Base-by-base conservation (phyloP, 2,888 invertebrate species). In the Eupithecia subfuscata region DNA sequence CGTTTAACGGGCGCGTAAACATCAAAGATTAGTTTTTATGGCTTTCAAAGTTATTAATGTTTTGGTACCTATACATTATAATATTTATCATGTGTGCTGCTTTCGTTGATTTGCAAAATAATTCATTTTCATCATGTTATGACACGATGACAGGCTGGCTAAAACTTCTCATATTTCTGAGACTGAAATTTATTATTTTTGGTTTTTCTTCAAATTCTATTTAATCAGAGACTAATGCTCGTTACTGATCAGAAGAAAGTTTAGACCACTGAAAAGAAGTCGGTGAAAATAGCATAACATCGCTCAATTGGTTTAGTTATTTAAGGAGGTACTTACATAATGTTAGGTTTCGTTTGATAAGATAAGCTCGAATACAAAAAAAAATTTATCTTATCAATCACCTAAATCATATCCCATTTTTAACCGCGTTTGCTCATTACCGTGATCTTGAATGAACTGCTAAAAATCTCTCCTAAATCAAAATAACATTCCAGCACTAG, bases 21-120 rank as follows among this genome's bases (percentile, higher is more conserved):
- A 75, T 75, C 71, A 75, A 75, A 75, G 71, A 75, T 75, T 65
- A 6, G 22, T 63, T 63, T 71, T 75, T 70, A 68, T 43, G 37
- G 14, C n/a, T 69, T 70, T 70, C 34, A 68, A 67, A 67, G 34
- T 67, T 67, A 40, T 67, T 3, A n/a, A 67, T 37, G 65, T 67
- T 37, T n/a, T 40, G 37, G 37, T 37, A 18, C 16, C 52, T 64
- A 22, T 25, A 25, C 22, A 25, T 56, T 56, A 56, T 60, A 60
- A 60, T 60, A 60, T 60, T 60, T 25, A 60, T 60, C 60, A 60
- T 14, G 25, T 56, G 52, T 22, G 22, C 22, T 11, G 52, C 52
- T 48, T 48, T 48, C 48, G 48, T 60, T 60, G 3, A 25, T 64
- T 34, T n/a, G 9, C 18, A 34, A 64, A 18, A 64, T 63, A 30